phyloP scores from a whole-genome alignment of 2,888 invertebrate species.

The Melanchra persicariae region DNA sequence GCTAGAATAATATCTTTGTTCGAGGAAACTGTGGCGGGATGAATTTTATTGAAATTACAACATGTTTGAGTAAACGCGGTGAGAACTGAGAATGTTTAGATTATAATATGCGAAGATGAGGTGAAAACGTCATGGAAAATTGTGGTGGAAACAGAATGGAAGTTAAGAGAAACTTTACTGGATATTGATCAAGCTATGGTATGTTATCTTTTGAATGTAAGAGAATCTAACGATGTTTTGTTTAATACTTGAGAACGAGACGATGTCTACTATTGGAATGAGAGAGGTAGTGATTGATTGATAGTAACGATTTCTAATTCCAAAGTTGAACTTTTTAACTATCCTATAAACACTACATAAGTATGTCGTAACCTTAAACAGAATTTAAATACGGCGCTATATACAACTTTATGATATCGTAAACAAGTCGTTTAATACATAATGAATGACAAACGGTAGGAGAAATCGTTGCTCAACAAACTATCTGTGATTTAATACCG shows the following conservation, averaged over 20 bases:
- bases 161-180: conserved; percentile 3
- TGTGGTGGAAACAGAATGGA: conserved; percentile 21
- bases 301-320: conserved; percentile 22
- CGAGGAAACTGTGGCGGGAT: conserved; percentile 64
- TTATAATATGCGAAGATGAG: conserved; percentile 48
- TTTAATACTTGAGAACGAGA: background rate
- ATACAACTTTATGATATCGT: conserved; percentile 57
- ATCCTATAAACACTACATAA: conserved; percentile 27
- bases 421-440: conserved; percentile 54
- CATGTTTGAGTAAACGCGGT: conserved; percentile 61
- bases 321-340: conserved; percentile 38
- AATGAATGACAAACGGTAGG: conserved; percentile 53
- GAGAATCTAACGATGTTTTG: background rate
- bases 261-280: conserved; percentile 7
- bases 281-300: conserved; percentile 21
- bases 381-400: conserved; percentile 33
- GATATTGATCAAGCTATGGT: background rate
- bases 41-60: conserved; percentile 66
- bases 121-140: conserved; percentile 58
- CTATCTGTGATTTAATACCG: conserved; percentile 52
- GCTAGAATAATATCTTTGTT: conserved; percentile 72
- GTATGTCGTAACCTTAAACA: conserved; percentile 33
- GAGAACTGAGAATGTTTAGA: conserved; percentile 59
- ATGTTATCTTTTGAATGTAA: background rate
- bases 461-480: conserved; percentile 51